These are phyloP conservation scores for Bolinopsis microptera DNA, from an alignment of 37 sponge, comb jelly and placozoan species.

Conservation along the genomic window DNA sequence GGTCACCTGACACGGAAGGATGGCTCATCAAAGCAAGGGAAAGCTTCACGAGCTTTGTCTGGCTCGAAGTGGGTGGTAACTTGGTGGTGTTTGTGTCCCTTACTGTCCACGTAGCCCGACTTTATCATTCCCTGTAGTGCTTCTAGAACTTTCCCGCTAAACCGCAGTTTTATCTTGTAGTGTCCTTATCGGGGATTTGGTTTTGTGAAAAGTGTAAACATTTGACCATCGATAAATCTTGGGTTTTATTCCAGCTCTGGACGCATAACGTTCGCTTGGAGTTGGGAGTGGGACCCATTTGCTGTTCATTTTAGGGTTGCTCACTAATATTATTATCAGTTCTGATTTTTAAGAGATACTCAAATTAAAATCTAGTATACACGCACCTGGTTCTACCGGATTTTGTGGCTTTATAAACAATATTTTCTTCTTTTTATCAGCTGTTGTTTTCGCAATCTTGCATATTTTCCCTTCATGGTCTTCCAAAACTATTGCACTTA, in stretches of 20 bases:
- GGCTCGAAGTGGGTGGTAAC: conserved; percentile 25
- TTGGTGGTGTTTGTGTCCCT: neutral
- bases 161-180: neutral
- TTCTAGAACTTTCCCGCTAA: neutral
- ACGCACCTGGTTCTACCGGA: neutral
- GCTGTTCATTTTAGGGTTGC: too few relatives aligned
- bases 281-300: too few relatives aligned
- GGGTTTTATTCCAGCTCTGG: too few relatives aligned
- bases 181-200: neutral
- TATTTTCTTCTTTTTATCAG: neutral
- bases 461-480: neutral
- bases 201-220: too few relatives aligned
- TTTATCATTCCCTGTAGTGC: conserved; percentile 7
- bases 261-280: too few relatives aligned
- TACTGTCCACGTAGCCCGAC: neutral
- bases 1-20: neutral
- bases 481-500: neutral
- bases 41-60: conserved; percentile 23
- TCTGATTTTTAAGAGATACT: too few relatives aligned
- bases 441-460: neutral
- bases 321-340: too few relatives aligned
- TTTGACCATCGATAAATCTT: too few relatives aligned
- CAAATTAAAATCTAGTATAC: too few relatives aligned
- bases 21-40: conserved; percentile 18
- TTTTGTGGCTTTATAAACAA: neutral